phyloP scores from a whole-genome alignment of 2,888 invertebrate genomes.

The Drosophila mayaguana region DNA sequence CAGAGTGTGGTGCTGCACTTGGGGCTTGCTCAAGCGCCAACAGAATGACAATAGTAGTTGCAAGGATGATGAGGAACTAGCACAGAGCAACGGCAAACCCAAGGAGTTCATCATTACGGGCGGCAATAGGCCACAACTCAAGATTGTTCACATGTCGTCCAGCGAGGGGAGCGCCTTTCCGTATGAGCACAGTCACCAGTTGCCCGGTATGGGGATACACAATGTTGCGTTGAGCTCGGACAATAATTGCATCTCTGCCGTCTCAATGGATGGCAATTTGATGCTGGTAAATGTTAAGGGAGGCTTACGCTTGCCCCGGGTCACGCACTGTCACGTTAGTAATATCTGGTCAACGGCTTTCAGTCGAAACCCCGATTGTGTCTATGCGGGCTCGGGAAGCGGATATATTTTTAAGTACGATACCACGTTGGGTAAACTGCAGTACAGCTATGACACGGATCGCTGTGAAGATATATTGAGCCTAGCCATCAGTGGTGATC shows the following conservation, averaged over 20 bases:
- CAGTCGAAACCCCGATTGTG: conserved; percentile 4
- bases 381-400: conserved; percentile 46
- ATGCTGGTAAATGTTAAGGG: conserved; percentile 23
- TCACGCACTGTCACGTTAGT: conserved; percentile 26
- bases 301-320: conserved; percentile 24
- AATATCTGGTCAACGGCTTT: conserved; percentile 51
- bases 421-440: conserved; percentile 14
- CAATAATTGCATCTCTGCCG: conserved; percentile 32
- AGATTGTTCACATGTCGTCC: conserved; percentile 19
- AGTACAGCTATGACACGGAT: conserved; percentile 36
- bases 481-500: conserved; percentile 31
- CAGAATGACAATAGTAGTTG: neutral
- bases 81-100: neutral
- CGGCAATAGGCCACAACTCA: conserved; percentile 17
- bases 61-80: neutral
- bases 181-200: conserved; percentile 3
- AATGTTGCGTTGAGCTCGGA: conserved; percentile 40
- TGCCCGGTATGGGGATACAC: conserved; percentile 46
- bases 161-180: conserved; percentile 21
- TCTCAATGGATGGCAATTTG: conserved; percentile 43
- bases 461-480: conserved; percentile 29
- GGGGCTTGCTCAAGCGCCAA: conserved; percentile 29
- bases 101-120: conserved; percentile 48
- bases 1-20: conserved; percentile 43
- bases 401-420: conserved; percentile 41